Evolutionary conservation across 2,888 invertebrate species (phyloP).

Genomic region (Lottia scabra): DNA sequence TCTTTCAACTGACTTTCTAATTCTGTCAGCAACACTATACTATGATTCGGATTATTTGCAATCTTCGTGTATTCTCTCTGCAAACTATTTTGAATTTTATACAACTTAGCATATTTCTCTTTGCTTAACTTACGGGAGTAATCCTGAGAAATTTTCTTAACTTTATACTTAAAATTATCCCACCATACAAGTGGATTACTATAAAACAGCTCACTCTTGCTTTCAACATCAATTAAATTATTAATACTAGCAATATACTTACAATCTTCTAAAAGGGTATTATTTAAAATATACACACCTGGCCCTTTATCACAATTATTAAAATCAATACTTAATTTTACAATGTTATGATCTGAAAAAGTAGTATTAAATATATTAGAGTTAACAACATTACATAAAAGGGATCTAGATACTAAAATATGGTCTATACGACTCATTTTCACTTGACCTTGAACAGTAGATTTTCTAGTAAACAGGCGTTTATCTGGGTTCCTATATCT

Average conservation of each 20-base stretch:
- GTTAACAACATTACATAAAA: not conserved
- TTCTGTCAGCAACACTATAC: not conserved
- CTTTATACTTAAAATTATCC: conserved; percentile 24
- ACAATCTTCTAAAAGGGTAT: conserved; percentile 11
- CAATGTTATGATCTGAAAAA: not conserved
- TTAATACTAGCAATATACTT: conserved; percentile 3
- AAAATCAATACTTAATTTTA: not conserved
- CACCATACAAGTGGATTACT: conserved; percentile 20
- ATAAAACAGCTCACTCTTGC: not conserved
- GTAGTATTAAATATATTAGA: not conserved
- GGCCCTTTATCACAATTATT: conserved; percentile 17
- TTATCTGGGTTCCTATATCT: not conserved
- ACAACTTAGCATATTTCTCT: conserved; percentile 6
- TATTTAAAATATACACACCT: conserved; percentile 22
- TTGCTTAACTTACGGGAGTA: conserved; percentile 4
- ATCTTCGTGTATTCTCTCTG: conserved; percentile 1
- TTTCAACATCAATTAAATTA: conserved; percentile 1
- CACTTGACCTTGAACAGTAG: too few species aligned
- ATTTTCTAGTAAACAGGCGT: not conserved
- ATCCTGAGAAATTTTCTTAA: conserved; percentile 10
- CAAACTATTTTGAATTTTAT: conserved; percentile 11
- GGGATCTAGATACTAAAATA: not conserved
- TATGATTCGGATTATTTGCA: not conserved
- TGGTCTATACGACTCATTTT: not conserved
- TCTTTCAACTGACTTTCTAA: not conserved